Percentiles rank a stretch among this genome's conserved stretches.
These are phyloP conservation scores for Sphaerophoria taeniata DNA, from an alignment of 2,888 invertebrate species.

Conservation along the genomic window DNA sequence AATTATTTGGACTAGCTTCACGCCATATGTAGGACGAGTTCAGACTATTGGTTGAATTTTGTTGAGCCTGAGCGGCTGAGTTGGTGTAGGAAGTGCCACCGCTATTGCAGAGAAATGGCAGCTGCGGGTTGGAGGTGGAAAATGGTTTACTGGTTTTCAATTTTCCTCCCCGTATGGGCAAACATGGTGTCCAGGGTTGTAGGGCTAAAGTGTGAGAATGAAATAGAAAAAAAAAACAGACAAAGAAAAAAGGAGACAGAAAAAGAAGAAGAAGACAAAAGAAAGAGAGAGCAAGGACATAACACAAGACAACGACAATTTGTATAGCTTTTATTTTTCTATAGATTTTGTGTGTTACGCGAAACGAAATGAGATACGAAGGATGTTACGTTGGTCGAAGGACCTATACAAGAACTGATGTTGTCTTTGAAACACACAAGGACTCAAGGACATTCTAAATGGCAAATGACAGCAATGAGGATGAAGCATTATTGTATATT, in stretches of 20 bases:
- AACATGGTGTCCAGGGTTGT: constrained; percentile 83
- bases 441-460: constrained; percentile 35
- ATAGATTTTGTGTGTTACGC: constrained; percentile 61
- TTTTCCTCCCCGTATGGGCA: constrained; percentile 83
- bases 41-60: constrained; percentile 81
- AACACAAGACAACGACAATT: constrained; percentile 76
- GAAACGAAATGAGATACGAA: constrained; percentile 55
- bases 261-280: constrained; percentile 76
- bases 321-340: constrained; percentile 34
- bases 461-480: constrained; percentile 26
- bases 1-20: constrained; percentile 83
- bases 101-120: constrained; percentile 81
- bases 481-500: constrained; percentile 52
- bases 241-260: constrained; percentile 79
- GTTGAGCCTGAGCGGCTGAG: constrained; percentile 76
- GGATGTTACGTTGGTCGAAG: constrained; percentile 49
- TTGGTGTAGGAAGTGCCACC: constrained; percentile 73
- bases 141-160: constrained; percentile 83
- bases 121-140: constrained; percentile 83
- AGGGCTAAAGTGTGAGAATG: constrained; percentile 78
- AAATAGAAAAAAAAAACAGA: constrained; percentile 75
- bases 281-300: constrained; percentile 78
- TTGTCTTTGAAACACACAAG: constrained; percentile 45
- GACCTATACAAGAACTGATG: neutral
- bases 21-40: constrained; percentile 83